These are phyloP conservation scores for Drosophila lacicola DNA, from an alignment of 2,888 invertebrate species.

Conservation along the genomic window DNA sequence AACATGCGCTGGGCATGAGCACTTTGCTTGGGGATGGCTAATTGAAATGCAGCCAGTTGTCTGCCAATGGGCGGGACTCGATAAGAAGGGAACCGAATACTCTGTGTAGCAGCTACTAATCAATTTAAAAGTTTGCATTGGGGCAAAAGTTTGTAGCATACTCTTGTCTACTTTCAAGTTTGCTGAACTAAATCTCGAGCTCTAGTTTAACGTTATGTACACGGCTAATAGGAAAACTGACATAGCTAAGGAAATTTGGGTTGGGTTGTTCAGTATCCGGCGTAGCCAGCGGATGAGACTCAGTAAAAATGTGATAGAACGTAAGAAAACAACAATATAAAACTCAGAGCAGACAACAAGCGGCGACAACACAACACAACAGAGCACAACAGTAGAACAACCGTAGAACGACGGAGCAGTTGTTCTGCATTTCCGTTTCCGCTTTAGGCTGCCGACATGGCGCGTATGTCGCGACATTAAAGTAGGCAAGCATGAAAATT, in stretches of 20 bases:
- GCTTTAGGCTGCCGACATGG: slow-evolving; percentile 36
- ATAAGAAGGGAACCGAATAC: slow-evolving; percentile 3
- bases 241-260: slow-evolving; percentile 53
- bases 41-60: slow-evolving; percentile 69
- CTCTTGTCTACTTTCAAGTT: slow-evolving; percentile 62
- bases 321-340: slow-evolving; percentile 29
- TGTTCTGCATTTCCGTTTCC: slow-evolving; percentile 78
- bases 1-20: slow-evolving; percentile 21
- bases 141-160: slow-evolving; percentile 56
- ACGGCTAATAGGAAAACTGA: slow-evolving; percentile 70
- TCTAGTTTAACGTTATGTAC: slow-evolving; percentile 62
- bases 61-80: slow-evolving; percentile 20
- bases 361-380: slow-evolving; percentile 40
- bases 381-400: slow-evolving; percentile 31
- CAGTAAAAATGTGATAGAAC: slow-evolving; percentile 2
- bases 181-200: slow-evolving; percentile 58
- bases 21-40: slow-evolving; percentile 39
- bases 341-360: slow-evolving; percentile 33
- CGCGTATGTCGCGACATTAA: slow-evolving; percentile 21
- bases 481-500: slow-evolving; percentile 41
- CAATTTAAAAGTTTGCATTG: slow-evolving; percentile 71
- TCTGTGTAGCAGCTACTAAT: slow-evolving; percentile 52
- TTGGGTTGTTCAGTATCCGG: slow-evolving; percentile 27
- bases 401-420: slow-evolving; percentile 55
- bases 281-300: slow-evolving; percentile 22